phyloP scores from a whole-genome alignment of 1,140 invertebrate genomes.

The Cryptotermes secundus region DNA sequence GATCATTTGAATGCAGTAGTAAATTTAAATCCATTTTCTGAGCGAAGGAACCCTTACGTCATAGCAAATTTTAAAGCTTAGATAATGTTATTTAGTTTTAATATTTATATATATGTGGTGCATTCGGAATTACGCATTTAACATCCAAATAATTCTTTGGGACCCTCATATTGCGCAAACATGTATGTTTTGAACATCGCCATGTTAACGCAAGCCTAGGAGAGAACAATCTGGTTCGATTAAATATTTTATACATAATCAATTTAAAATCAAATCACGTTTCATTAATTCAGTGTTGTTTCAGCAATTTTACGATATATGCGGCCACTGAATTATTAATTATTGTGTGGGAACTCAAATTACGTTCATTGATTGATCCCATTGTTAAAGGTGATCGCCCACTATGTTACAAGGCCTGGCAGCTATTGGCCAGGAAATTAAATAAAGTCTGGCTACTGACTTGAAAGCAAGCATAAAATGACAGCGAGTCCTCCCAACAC shows the following conservation, averaged over 20 bases:
- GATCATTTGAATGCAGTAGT: too few species aligned
- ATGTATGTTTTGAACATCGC: not conserved
- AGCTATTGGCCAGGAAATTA: not conserved
- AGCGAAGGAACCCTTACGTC: too few species aligned
- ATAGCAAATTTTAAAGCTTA: too few species aligned
- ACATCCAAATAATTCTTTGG: too few species aligned
- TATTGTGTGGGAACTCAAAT: constrained; percentile 8
- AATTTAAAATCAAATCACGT: not conserved
- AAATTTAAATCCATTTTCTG: too few species aligned
- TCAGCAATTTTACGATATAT: not conserved
- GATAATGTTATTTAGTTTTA: too few species aligned
- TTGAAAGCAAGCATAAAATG: too few species aligned
- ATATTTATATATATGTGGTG: too few species aligned
- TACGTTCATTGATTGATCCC: constrained; percentile 15
- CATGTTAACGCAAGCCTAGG: not conserved
- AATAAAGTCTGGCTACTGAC: not conserved
- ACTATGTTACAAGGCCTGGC: not conserved
- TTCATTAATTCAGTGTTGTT: constrained; percentile 19
- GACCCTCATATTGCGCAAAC: too few species aligned
- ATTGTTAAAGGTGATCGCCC: not conserved
- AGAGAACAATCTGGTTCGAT: not conserved
- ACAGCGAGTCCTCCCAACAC: too few species aligned
- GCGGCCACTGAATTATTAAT: constrained; percentile 6
- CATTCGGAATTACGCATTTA: too few species aligned
- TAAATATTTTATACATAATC: constrained; percentile 14